Evolutionary conservation across 2,888 invertebrate species (phyloP).

Genomic region (Caenorhabditis plicata): DNA sequence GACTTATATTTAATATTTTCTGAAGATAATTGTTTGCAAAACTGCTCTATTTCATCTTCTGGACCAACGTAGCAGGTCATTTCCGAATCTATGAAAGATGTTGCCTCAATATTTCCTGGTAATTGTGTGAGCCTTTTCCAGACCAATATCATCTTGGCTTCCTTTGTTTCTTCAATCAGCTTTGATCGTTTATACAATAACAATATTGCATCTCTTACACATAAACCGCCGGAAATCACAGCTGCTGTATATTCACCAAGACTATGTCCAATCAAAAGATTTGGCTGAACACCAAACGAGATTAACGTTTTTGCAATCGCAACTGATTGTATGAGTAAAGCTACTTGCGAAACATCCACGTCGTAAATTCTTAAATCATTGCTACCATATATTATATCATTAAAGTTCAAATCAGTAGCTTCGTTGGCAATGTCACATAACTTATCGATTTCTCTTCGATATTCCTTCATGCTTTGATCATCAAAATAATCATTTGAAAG

Average conservation of each 20-base stretch:
- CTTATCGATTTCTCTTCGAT: conserved; percentile 11
- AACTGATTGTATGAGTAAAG: conserved; percentile 38
- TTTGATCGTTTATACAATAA: conserved; percentile 40
- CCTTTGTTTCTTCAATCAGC: conserved; percentile 36
- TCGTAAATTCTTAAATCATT: conserved; percentile 14
- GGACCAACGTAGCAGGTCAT: conserved; percentile 44
- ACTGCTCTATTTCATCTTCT: background rate
- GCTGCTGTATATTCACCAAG: conserved; percentile 60
- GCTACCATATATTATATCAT: conserved; percentile 4
- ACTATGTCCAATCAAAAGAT: conserved; percentile 51
- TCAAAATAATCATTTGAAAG: conserved; percentile 22
- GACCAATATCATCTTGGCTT: conserved; percentile 55
- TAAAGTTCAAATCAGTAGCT: conserved; percentile 3
- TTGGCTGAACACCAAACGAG: conserved; percentile 24
- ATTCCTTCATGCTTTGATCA: conserved; percentile 3
- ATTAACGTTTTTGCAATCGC: conserved; percentile 29
- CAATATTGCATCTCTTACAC: conserved; percentile 14
- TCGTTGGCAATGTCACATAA: conserved; percentile 10
- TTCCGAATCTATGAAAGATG: conserved; percentile 38
- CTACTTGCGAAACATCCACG: conserved; percentile 39
- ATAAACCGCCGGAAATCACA: conserved; percentile 20
- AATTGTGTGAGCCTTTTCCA: conserved; percentile 18
- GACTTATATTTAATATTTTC: conserved; percentile 27
- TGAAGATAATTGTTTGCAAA: too few relatives aligned
- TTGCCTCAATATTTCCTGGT: conserved; percentile 43